phyloP scores from a whole-genome alignment of 2,888 invertebrate species.

The Phlogophora meticulosa region DNA sequence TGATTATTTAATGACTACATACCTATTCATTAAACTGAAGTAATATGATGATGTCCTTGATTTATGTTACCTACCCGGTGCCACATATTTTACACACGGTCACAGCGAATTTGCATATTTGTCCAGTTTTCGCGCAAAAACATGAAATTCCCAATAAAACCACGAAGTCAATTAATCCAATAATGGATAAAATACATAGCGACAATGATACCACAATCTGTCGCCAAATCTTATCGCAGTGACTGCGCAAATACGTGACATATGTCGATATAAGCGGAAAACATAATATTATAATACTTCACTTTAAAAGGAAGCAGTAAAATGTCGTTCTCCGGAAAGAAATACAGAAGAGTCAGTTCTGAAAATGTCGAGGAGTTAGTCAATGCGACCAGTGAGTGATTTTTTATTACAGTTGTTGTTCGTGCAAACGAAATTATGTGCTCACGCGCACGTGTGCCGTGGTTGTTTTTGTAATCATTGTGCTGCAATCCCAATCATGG shows the following conservation, averaged over 20 bases:
- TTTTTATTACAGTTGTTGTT: neutral
- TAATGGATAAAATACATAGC: conserved; percentile 22
- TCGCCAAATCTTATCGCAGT: conserved; percentile 50
- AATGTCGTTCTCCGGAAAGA: conserved; percentile 84
- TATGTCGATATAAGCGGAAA: conserved; percentile 27
- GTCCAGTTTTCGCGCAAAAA: neutral
- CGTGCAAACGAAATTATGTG: neutral
- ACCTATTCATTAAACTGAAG: neutral
- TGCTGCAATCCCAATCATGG: neutral
- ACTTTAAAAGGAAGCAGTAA: conserved; percentile 23
- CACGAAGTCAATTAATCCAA: conserved; percentile 25
- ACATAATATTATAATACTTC: conserved; percentile 31
- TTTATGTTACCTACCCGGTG: too few species aligned
- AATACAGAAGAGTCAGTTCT: conserved; percentile 74
- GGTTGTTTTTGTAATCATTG: conserved; percentile 1
- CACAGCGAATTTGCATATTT: neutral
- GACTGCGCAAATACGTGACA: conserved; percentile 29
- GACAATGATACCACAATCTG: conserved; percentile 49
- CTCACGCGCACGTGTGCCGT: neutral
- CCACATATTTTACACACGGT: neutral
- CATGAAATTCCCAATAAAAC: neutral
- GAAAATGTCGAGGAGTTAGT: conserved; percentile 80
- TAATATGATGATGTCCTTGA: neutral
- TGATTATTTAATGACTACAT: neutral
- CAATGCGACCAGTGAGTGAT: conserved; percentile 77